Base-by-base conservation (phyloP, 30 jellyfish, hydroid and myxozoan species). In the Aurelia sp. region DNA sequence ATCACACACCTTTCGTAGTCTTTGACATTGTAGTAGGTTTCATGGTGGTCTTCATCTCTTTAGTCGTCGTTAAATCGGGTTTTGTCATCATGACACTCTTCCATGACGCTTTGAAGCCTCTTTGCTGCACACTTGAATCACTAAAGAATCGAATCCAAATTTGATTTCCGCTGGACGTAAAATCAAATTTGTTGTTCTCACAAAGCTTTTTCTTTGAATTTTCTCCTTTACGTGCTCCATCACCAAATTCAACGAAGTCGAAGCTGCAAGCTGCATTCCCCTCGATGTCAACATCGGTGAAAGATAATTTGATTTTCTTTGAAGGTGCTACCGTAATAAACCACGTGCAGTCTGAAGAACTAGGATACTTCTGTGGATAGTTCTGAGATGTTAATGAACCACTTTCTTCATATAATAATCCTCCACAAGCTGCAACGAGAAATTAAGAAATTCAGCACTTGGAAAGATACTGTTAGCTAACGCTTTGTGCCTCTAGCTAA, bases 51-150 rank as follows among this genome's bases (percentile, higher is more conserved):
- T 78, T 59, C 41, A 78, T 59, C n/a, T 55, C 21, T 19, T 44
- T 62, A 13, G 79, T 69, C 13, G 57, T 30, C 13, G 57, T 30
- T 18, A 23, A 11, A 68, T 33, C 67, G 23, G 91, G 70, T 21
- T 62, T 33, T 18, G 73, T 11, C 67, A 41, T 27, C 72, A 23
- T 12, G 59, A 76, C 85, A 37, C 41, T 27, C 22, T 66, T 20
- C 99, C 99, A 95, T 6, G 71, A 71, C 12, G 97, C 97, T 58
- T 80, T 72, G 76, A 95, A 95, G 5, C 99, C 99, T 18, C 94
- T 87, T 53, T 73, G 50, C 47, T 41, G 53, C 13, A 59, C 62
- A 19, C 51, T 44, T 6, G 93, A 75, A 77, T 95, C 99, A 61
- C 98, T 84, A 30, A 63, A 76, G 50, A 74, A 89, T 27, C 85